phyloP scores from a whole-genome alignment of 1,140 invertebrate species.

The Trissolcus basalis region DNA sequence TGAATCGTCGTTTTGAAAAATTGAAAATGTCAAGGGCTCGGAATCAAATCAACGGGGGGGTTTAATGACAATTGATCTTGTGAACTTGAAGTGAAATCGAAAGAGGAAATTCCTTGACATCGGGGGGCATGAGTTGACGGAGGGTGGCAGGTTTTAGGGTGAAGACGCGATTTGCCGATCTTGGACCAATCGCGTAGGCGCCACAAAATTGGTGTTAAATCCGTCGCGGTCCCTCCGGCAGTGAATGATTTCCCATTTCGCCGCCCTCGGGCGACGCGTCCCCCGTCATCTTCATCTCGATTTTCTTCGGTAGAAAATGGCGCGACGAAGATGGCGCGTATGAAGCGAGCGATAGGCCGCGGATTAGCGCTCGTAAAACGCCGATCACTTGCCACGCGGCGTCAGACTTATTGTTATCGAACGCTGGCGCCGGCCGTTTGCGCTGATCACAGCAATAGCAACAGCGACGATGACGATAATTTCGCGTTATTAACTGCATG shows the following conservation, averaged over 20 bases:
- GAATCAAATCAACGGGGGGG: neutral
- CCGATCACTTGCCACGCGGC: neutral
- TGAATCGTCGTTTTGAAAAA: too few species aligned
- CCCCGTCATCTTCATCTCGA: slow-evolving; percentile 57
- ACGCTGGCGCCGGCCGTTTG: slow-evolving; percentile 37
- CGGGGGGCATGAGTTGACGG: slow-evolving; percentile 8
- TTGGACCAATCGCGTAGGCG: slow-evolving; percentile 72
- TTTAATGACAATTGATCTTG: neutral
- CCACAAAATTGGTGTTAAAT: slow-evolving; percentile 75
- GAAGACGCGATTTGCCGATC: slow-evolving; percentile 68
- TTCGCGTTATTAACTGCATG: slow-evolving; percentile 43
- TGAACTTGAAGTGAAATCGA: neutral
- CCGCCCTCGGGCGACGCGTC: slow-evolving; percentile 56
- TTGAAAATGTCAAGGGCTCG: too few species aligned
- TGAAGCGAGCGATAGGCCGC: neutral
- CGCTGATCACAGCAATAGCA: slow-evolving; percentile 45
- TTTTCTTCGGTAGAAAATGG: slow-evolving; percentile 70
- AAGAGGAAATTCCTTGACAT: slow-evolving; percentile 1
- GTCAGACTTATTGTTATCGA: slow-evolving; percentile 35
- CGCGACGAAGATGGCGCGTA: slow-evolving; percentile 55
- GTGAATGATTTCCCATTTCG: slow-evolving; percentile 76
- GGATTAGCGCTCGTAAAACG: slow-evolving; percentile 7
- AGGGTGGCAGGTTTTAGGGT: slow-evolving; percentile 48
- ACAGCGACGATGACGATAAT: slow-evolving; percentile 29
- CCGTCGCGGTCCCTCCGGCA: slow-evolving; percentile 71